phyloP scores from a whole-genome alignment of 2,888 invertebrate genomes.

The Drosophila meridiana region DNA sequence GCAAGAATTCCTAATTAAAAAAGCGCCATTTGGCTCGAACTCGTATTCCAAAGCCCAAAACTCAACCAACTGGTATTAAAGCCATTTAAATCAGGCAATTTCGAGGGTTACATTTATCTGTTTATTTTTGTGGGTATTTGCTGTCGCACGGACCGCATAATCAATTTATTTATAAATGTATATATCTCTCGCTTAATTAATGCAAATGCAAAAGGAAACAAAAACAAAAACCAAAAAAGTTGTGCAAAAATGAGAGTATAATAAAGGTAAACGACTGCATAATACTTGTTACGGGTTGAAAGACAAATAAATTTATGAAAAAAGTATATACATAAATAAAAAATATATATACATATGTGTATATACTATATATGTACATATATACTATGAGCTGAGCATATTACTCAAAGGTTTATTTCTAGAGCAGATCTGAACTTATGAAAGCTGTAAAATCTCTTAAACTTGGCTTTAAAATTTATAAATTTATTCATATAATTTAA shows the following conservation, averaged over 20 bases:
- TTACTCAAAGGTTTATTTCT: neutral
- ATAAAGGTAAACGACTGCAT: slow-evolving; percentile 1
- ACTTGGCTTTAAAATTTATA: neutral
- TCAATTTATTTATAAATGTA: slow-evolving; percentile 73
- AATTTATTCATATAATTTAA: neutral
- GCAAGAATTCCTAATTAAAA: slow-evolving; percentile 44
- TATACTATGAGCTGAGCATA: neutral
- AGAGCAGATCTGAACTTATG: neutral
- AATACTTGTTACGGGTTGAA: neutral
- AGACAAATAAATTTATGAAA: neutral
- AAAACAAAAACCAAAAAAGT: slow-evolving; percentile 11
- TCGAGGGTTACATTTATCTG: slow-evolving; percentile 34
- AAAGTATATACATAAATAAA: no score
- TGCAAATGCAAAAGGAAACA: slow-evolving; percentile 57
- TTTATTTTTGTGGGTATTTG: slow-evolving; percentile 14
- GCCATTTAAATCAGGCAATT: slow-evolving; percentile 57
- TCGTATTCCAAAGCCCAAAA: slow-evolving; percentile 17
- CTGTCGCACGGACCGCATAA: slow-evolving; percentile 58
- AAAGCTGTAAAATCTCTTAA: neutral
- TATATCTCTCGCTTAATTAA: slow-evolving; percentile 71
- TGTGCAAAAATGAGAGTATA: neutral
- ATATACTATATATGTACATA: no score
- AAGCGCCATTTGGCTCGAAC: slow-evolving; percentile 38
- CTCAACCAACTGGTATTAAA: slow-evolving; percentile 66
- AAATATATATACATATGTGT: no score